Conservation (phyloP, 2,888 invertebrate genomes). For the Incurvaria masculella region DNA sequence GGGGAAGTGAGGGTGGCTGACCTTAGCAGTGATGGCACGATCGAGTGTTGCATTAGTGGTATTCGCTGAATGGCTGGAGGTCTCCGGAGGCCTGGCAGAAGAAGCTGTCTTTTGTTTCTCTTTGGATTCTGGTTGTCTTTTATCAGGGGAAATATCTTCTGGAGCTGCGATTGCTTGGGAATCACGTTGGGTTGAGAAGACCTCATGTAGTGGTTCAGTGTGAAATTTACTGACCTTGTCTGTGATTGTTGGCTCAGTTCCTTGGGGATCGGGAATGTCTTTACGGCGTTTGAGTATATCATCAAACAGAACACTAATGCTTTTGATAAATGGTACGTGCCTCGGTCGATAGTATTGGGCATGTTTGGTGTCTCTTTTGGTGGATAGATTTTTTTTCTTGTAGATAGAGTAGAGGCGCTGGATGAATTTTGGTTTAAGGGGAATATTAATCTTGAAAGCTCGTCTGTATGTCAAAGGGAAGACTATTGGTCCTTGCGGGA, state of each 20-base stretch:
- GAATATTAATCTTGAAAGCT: constrained; percentile 30
- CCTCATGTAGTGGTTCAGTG: not conserved
- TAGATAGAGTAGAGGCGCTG: constrained; percentile 24
- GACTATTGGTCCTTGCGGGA: not conserved
- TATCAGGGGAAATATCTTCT: not conserved
- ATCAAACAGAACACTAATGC: constrained; percentile 41
- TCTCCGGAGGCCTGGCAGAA: constrained; percentile 32
- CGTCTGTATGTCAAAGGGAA: constrained; percentile 28
- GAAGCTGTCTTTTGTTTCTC: constrained; percentile 37
- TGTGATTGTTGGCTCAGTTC: constrained; percentile 18
- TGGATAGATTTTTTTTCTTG: constrained; percentile 23
- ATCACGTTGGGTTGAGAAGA: too few relatives aligned
- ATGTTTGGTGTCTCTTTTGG: constrained; percentile 30
- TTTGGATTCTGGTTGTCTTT: constrained; percentile 15
- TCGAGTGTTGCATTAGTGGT: constrained; percentile 31
- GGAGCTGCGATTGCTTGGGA: too few relatives aligned
- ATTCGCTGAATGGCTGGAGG: constrained; percentile 26
- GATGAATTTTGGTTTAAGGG: constrained; percentile 31
- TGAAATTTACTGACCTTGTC: constrained; percentile 14
- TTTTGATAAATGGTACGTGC: constrained; percentile 41
- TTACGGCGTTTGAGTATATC: constrained; percentile 29
- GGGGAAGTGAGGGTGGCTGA: constrained; percentile 26
- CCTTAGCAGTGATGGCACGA: constrained; percentile 40
- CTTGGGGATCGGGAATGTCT: constrained; percentile 28
- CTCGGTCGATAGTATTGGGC: constrained; percentile 32